Evolutionary conservation across 2,888 invertebrate genomes (phyloP).

Genomic region (Microplitis manilae): DNA sequence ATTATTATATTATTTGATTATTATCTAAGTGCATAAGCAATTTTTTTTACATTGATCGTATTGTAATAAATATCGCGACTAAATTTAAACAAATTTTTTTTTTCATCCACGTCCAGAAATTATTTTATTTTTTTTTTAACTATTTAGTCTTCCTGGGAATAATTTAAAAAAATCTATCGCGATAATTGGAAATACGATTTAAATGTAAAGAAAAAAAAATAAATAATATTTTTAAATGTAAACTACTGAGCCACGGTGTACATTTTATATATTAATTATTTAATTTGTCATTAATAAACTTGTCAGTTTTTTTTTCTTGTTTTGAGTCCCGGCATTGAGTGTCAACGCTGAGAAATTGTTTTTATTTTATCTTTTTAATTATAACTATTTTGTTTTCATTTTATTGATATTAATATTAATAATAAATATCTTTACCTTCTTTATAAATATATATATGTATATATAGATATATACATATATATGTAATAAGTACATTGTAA

Average conservation of each 20-base stretch:
- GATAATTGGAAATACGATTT: not conserved
- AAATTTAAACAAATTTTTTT: slow-evolving; percentile 16
- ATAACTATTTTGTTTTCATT: not conserved
- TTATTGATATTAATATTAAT: slow-evolving; percentile 22
- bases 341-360: slow-evolving; percentile 8
- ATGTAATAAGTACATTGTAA: slow-evolving; percentile 15
- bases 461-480: not conserved
- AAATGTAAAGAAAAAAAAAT: not conserved
- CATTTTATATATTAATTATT: not conserved
- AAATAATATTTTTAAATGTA: not conserved
- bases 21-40: slow-evolving; percentile 14
- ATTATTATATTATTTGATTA: not conserved
- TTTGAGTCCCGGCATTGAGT: not conserved
- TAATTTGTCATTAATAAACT: not conserved
- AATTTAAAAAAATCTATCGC: not conserved
- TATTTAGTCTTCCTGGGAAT: not conserved
- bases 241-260: not conserved
- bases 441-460: slow-evolving; percentile 8
- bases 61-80: slow-evolving; percentile 1
- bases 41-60: not conserved
- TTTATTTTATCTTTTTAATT: slow-evolving; percentile 12
- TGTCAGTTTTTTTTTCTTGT: not conserved
- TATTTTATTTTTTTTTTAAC: not conserved
- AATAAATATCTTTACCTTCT: slow-evolving; percentile 27
- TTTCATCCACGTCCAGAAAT: not conserved